phyloP scores from a whole-genome alignment of 2,113 vertebrate species.

The Orcinus orca region DNA sequence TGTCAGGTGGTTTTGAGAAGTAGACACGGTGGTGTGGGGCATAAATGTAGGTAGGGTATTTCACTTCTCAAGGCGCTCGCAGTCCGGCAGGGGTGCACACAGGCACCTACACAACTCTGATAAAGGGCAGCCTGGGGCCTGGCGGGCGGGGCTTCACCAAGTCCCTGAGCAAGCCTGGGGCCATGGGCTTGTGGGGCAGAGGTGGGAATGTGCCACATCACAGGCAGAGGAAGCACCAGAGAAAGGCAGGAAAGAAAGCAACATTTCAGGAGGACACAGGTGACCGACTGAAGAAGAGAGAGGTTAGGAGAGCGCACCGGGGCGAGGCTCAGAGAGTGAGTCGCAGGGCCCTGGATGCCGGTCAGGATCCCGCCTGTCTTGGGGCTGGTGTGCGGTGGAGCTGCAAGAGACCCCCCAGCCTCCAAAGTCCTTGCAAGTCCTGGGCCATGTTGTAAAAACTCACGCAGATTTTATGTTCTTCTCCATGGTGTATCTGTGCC shows the following conservation, averaged over 20 bases:
- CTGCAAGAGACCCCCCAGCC: neutral
- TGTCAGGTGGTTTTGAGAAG: neutral
- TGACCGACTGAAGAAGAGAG: neutral
- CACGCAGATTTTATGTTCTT: neutral
- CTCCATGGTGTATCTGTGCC: neutral
- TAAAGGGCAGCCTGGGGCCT: neutral
- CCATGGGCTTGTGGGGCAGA: rapidly evolving
- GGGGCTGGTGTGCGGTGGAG: rapidly evolving
- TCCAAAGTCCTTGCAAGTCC: neutral
- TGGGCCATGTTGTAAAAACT: rapidly evolving
- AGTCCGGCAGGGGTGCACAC: neutral
- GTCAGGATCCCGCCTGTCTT: neutral
- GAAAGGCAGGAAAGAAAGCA: neutral
- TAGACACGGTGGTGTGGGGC: rapidly evolving
- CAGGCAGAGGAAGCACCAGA: neutral
- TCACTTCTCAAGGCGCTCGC: neutral
- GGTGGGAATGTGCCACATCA: rapidly evolving
- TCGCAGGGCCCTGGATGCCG: rapidly evolving
- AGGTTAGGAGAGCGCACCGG: rapidly evolving
- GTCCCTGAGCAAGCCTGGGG: neutral
- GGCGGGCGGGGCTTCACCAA: neutral
- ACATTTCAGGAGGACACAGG: neutral
- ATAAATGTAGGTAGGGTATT: rapidly evolving
- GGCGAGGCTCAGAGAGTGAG: rapidly evolving
- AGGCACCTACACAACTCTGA: neutral